Conservation (phyloP, 2,888 invertebrate species). For the Lasioglossum malachurum region DNA sequence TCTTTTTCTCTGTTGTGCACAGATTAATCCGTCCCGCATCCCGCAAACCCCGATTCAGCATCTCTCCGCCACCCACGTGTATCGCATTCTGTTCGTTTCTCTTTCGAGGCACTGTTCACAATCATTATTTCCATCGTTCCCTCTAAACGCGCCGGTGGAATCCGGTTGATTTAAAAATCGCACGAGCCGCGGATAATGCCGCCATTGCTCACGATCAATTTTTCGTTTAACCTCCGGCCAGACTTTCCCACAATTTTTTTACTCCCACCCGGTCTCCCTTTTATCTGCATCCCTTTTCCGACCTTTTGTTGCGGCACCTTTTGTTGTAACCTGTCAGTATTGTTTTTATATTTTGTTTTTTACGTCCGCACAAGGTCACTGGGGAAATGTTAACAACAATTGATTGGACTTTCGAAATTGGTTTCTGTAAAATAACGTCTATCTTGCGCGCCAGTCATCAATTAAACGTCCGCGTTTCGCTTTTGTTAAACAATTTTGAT, state of each 20-base stretch:
- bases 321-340: not conserved
- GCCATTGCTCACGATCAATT: slow-evolving; percentile 23
- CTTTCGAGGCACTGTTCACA: slow-evolving; percentile 29
- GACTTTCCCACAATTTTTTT: not conserved
- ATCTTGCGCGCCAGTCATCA: no score
- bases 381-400: not conserved
- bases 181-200: not conserved
- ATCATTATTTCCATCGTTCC: slow-evolving; percentile 46
- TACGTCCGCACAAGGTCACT: not conserved
- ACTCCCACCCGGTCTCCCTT: not conserved
- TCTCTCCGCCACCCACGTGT: slow-evolving; percentile 38
- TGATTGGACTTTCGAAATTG: not conserved
- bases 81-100: slow-evolving; percentile 45
- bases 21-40: slow-evolving; percentile 10
- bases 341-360: not conserved
- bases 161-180: slow-evolving; percentile 31
- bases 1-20: not conserved
- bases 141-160: slow-evolving; percentile 40
- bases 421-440: no score
- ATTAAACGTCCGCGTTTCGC: not conserved
- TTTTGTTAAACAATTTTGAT: not conserved
- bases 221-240: slow-evolving; percentile 19
- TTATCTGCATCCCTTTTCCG: not conserved
- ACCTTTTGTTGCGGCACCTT: not conserved
- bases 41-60: slow-evolving; percentile 2